Evolutionary conservation across 2,888 invertebrate species (phyloP).

Genomic region (Epirrhoe alternata): DNA sequence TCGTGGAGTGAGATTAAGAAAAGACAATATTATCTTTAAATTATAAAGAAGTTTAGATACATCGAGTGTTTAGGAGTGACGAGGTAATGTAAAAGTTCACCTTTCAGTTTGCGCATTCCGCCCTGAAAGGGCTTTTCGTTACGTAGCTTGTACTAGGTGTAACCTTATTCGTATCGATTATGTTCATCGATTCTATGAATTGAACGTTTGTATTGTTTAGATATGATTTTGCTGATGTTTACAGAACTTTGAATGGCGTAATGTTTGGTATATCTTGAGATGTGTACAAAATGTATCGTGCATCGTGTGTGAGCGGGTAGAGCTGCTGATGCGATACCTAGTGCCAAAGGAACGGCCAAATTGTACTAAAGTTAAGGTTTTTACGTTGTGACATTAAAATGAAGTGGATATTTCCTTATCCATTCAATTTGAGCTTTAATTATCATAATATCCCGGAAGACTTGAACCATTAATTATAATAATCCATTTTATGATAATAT

Average conservation of each 20-base stretch:
- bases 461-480: conserved; percentile 58
- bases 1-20: conserved; percentile 83
- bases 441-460: conserved; percentile 78
- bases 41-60: conserved; percentile 69
- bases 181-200: conserved; percentile 47
- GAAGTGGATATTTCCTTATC: conserved; percentile 66
- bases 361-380: conserved; percentile 64
- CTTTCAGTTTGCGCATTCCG: conserved; percentile 37
- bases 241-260: conserved; percentile 48
- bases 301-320: conserved; percentile 57
- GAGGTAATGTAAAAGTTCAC: conserved; percentile 27
- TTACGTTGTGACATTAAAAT: conserved; percentile 64
- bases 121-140: conserved; percentile 44
- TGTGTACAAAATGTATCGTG: conserved; percentile 62
- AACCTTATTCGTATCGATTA: conserved; percentile 36
- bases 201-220: conserved; percentile 49
- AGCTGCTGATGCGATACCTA: conserved; percentile 50
- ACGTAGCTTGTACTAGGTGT: conserved; percentile 35
- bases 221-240: conserved; percentile 53
- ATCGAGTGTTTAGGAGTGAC: conserved; percentile 60
- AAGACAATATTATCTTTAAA: conserved; percentile 83
- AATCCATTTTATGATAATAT: conserved; percentile 56
- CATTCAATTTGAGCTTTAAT: conserved; percentile 83
- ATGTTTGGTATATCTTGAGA: conserved; percentile 54
- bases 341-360: conserved; percentile 69